Evolutionary conservation across 2,113 vertebrate species (phyloP), one percentile per base, ranked within the genome.

Genomic region (Periophthalmus modestus): DNA sequence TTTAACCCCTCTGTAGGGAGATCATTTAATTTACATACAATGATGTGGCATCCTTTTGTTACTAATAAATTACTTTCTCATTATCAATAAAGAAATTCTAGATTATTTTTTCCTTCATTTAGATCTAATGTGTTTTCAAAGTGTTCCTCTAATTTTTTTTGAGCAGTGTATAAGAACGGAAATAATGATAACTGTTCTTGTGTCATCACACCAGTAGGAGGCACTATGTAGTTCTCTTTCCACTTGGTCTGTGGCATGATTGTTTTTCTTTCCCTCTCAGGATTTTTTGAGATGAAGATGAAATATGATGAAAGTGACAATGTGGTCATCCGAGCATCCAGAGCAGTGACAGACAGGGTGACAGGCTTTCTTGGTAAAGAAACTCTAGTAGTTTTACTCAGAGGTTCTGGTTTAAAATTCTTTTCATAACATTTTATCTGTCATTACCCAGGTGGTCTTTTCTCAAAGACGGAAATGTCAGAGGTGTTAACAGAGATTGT

Each of bases 271-370:
- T 72, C 16, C 82, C 7, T 16, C 0, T 14, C 85, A 99, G 98
- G 97, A 72, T 96, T 97, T 89, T 99, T 99, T 1, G 97, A 97
- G 83, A 98, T 99, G 96, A 99, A 99, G 91, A 98, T 97, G 96
- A 98, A 95, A 28, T 99, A 97, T 0, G 97, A 99, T 0, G 97
- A 98, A 82, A 99, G 97, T 0, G 96, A 99, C 87, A 99, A 99
- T 0, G 86, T 92, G 0, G 75, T 99, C 23, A 94, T 98, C 82
- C 93, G 97, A 66, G 96, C 95, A 0, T 98, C 96, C 1, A 94
- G 97, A 13, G 94, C 93, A 0, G 78, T 98, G 79, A 99, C 96
- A 0, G 97, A 99, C 90, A 95, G 92, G 82, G 95, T 99, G 87
- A 96, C 95, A 0, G 95, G 94, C 79, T 72, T 99, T 24, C 79